Base-by-base conservation (phyloP, 92 coral and sea anemone species). In the Nematostella vectensis region DNA sequence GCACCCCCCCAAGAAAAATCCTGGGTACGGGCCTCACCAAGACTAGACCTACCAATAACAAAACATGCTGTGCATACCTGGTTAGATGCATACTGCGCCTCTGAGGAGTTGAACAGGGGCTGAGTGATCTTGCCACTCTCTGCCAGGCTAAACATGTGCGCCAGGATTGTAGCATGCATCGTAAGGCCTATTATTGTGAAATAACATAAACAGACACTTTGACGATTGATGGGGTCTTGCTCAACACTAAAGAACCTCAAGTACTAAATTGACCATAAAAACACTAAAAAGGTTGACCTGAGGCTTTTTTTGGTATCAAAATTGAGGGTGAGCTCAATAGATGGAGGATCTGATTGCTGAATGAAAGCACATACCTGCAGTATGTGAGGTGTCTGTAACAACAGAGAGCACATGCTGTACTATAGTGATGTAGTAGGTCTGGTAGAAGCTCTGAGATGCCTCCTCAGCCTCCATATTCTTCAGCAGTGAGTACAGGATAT, bases 81-180 rank as follows among this genome's bases (percentile, higher is more conserved):
- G 54, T 89, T 89, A 33, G 84, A 80, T 31, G 87, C 75, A 53
- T 54, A 80, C 57, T 81, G 77, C 27, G 74, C 77, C 3, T 61
- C 74, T 17, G 74, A 82, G 12, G 74, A 23, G 25, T 30, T 57
- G 63, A 87, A 93, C 15, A 88, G 79, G 19, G 95, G 85, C 11
- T 74, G 88, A 0, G 80, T 66, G 22, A 91, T 67, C 57, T 91
- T 91, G 50, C 83, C 85, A 26, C 81, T 40, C 69, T 91, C 98
- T n/a, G 89, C 93, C 54, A 91, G 59, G 62, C 86, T 83, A 48
- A 91, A 91, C 93, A 91, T 81, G 76, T 91, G 98, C 22, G 98
- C 94, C 54, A 91, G 59, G 56, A 91, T 91, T 18, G 98, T 91
- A 12, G 98, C 98, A 60, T 91, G 98, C 88, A 86, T 88, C 16